phyloP scores from a whole-genome alignment of 2,888 invertebrate genomes.

The Xanthorhoe designata region DNA sequence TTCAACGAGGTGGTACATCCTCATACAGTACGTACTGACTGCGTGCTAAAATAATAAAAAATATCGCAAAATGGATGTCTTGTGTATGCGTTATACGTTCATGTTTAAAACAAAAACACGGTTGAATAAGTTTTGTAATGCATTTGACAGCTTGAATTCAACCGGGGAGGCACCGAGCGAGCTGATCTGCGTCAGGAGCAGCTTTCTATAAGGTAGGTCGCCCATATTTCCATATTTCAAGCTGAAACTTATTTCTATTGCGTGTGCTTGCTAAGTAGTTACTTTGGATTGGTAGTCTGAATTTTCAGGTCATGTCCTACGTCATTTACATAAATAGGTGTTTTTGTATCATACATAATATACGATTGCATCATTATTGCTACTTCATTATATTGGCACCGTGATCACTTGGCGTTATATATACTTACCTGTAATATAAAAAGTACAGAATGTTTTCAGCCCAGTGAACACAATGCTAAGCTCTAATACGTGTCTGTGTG shows the following conservation, averaged over 20 bases:
- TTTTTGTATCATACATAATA: background rate
- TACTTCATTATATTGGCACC: conserved; percentile 1
- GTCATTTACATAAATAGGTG: background rate
- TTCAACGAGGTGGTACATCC: background rate
- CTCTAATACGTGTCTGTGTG: conserved; percentile 6
- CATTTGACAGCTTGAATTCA: conserved; percentile 57
- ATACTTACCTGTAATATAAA: background rate
- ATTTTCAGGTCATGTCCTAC: background rate
- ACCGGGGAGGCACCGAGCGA: conserved; percentile 19
- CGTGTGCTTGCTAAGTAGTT: background rate
- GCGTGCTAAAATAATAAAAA: background rate
- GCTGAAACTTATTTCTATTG: background rate
- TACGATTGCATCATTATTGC: conserved; percentile 7
- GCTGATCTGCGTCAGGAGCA: conserved; percentile 15
- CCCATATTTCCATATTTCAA: background rate
- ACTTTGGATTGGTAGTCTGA: background rate
- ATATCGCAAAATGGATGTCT: conserved; percentile 5
- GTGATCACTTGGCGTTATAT: conserved; percentile 8
- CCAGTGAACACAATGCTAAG: conserved; percentile 8
- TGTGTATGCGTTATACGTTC: background rate
- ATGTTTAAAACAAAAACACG: conserved; percentile 45
- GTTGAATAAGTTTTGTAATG: conserved; percentile 60
- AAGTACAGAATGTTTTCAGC: background rate
- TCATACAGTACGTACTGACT: background rate
- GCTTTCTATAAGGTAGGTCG: conserved; percentile 39